A percentile compares a stretch with the other conserved stretches of the same genome.
These are phyloP conservation scores for Brachionus sp. DNA, from an alignment of 1,140 invertebrate species.

Conservation along the genomic window DNA sequence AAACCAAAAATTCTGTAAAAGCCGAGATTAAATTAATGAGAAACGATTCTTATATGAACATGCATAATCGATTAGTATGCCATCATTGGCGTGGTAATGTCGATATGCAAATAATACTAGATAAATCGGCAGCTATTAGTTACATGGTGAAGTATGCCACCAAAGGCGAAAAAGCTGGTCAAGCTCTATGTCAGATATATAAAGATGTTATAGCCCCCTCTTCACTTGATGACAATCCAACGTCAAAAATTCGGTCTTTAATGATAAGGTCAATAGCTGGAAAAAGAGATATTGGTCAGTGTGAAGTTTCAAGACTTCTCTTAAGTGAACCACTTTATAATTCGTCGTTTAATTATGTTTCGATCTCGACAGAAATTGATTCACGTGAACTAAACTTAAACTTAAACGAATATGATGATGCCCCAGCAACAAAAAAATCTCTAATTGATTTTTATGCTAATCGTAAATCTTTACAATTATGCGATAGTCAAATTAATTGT, in stretches of 20 bases:
- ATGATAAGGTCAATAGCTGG: conserved; percentile 12
- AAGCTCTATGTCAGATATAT: conserved; percentile 11
- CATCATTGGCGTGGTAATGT: neutral
- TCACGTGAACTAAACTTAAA: neutral
- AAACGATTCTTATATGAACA: neutral
- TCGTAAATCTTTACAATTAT: too few relatives aligned
- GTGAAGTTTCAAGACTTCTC: neutral
- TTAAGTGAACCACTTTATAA: neutral
- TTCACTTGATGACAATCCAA: neutral
- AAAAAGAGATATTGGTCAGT: conserved; percentile 8
- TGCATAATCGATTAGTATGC: neutral
- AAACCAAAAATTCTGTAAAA: neutral
- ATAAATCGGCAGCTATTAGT: neutral
- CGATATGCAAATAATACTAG: neutral
- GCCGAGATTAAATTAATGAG: neutral
- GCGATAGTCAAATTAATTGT: too few relatives aligned
- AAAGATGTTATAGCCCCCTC: neutral
- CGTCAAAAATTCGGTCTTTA: neutral
- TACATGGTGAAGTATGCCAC: conserved; percentile 12
- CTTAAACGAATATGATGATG: neutral
- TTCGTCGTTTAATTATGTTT: conserved; percentile 14
- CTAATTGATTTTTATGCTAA: conserved; percentile 10
- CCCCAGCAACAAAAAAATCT: conserved; percentile 10
- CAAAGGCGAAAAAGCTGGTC: neutral
- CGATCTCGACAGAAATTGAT: neutral